Percentiles rank a stretch among this genome's conserved stretches.
Evolutionary conservation across 2,113 vertebrate species (phyloP).

Genomic region (Oncorhynchus mykiss): DNA sequence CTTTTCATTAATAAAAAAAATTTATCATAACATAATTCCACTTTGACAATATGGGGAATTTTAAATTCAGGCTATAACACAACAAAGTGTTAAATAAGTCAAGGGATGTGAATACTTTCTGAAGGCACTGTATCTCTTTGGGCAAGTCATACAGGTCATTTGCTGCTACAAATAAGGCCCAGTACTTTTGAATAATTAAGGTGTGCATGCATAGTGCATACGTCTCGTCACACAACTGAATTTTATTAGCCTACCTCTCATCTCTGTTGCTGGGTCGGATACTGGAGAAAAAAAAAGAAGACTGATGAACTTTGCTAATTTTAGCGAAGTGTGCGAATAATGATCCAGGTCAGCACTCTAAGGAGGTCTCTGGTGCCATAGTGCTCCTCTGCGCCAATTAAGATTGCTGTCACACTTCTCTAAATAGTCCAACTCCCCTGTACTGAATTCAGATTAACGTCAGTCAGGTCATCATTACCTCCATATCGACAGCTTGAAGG

Average conservation of each 20-base stretch:
- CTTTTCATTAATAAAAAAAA: no score
- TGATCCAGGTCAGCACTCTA: conserved; percentile 66
- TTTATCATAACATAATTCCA: no score
- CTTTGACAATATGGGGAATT: no score
- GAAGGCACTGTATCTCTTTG: no score
- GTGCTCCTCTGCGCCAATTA: conserved; percentile 55
- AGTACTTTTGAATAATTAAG: no score
- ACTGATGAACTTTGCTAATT: conserved; percentile 61
- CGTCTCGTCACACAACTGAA: neutral
- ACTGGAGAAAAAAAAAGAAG: conserved; percentile 50
- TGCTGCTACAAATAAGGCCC: no score
- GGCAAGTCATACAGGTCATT: no score
- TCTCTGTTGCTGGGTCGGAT: conserved; percentile 45
- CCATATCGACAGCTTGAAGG: no score
- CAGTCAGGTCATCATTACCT: neutral
- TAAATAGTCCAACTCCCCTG: conserved; percentile 58
- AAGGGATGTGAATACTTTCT: no score
- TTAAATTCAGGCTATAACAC: no score
- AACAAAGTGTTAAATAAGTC: no score
- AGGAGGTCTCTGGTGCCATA: conserved; percentile 47
- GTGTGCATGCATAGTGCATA: neutral
- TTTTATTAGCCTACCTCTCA: neutral
- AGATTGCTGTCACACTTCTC: conserved; percentile 59
- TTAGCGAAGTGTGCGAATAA: conserved; percentile 39
- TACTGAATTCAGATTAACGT: neutral